Evolutionary conservation across 2,797 vertebrate species (phyloP).

Genomic region (Chromobotia macracanthus): DNA sequence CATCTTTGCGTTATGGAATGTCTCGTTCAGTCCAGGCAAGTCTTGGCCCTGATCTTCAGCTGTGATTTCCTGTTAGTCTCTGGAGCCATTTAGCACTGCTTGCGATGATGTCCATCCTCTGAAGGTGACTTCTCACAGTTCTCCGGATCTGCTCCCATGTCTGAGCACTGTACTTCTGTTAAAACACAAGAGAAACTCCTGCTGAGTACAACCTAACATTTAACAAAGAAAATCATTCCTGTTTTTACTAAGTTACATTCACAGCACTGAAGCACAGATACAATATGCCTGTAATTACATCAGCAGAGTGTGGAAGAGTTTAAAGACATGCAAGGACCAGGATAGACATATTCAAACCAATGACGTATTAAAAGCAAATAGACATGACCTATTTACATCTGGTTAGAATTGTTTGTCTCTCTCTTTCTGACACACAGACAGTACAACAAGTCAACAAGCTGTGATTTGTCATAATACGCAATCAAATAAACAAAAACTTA

Average conservation of each 20-base stretch:
- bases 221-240: neutral
- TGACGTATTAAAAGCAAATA: neutral
- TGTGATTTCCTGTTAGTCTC: neutral
- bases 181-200: constrained; percentile 12
- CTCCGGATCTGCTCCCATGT: constrained; percentile 37
- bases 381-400: too few relatives aligned
- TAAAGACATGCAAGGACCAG: too few relatives aligned
- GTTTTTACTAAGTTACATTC: neutral
- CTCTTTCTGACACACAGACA: neutral
- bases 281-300: neutral
- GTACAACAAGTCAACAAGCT: too few relatives aligned
- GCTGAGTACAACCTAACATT: neutral
- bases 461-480: neutral
- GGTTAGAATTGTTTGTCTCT: neutral
- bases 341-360: too few relatives aligned
- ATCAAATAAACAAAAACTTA: constrained; percentile 28
- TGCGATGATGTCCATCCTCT: constrained; percentile 49
- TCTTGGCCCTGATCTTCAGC: neutral
- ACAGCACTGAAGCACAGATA: neutral
- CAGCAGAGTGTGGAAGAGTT: too few relatives aligned
- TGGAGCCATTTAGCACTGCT: neutral
- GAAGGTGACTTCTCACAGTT: constrained; percentile 29
- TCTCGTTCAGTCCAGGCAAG: neutral
- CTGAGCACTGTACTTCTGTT: constrained; percentile 36
- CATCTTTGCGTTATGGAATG: constrained; percentile 2